phyloP scores from a whole-genome alignment of 2,113 vertebrate genomes.

The Tursiops truncatus region DNA sequence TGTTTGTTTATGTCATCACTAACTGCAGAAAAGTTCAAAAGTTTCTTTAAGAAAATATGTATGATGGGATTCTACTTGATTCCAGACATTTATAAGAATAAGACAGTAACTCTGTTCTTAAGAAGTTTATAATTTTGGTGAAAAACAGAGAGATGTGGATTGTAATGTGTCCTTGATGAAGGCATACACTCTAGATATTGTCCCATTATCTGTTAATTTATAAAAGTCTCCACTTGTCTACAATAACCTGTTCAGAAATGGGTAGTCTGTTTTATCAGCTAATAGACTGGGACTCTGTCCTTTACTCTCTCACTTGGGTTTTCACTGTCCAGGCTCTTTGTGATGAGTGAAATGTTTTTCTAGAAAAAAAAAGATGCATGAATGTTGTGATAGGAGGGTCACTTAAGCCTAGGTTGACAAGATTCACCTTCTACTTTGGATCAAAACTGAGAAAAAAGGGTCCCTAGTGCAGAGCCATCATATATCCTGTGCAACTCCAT shows the following conservation, averaged over 20 bases:
- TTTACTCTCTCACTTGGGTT: neutral
- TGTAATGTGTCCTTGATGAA: neutral
- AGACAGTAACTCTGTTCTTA: neutral
- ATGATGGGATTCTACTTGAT: neutral
- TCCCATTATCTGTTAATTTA: neutral
- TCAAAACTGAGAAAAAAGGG: neutral
- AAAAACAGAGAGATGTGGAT: neutral
- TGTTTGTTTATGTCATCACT: neutral
- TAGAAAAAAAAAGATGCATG: neutral
- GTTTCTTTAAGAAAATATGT: neutral
- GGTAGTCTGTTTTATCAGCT: neutral
- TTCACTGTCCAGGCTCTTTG: neutral
- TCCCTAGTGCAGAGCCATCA: too few relatives aligned
- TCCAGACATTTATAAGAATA: neutral
- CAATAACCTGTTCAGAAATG: neutral
- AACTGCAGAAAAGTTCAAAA: neutral
- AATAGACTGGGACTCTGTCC: neutral
- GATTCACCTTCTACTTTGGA: neutral
- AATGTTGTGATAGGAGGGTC: neutral
- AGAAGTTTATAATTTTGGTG: neutral
- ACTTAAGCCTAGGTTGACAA: neutral
- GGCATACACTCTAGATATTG: neutral
- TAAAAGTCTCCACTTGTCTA: neutral
- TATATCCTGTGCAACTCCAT: neutral
- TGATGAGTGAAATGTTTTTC: neutral